Evolutionary conservation across 2,888 invertebrate genomes (phyloP), one percentile per base, ranked within the genome.

Genomic region (Alloplasta piceator): DNA sequence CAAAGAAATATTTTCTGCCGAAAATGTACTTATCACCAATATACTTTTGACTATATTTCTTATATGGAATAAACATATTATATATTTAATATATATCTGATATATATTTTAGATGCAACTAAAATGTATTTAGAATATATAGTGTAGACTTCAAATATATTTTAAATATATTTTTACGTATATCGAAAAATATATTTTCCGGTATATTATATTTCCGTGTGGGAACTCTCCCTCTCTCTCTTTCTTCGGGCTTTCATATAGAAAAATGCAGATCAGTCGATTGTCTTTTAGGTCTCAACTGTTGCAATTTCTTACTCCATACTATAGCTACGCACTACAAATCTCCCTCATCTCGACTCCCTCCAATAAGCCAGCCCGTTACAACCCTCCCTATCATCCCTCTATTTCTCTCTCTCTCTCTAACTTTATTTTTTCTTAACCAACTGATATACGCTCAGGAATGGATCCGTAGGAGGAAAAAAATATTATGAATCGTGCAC

Each of bases 251-350:
- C 73, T 63, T 56, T 66, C 41, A 81, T 46, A 78, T 46, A 78
- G 81, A 74, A 48, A 78, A 78, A 90, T 89, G 90, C 87, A 90
- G 89, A 90, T 90, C 86, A 88, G 82, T 67, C 85, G 88, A 90
- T 90, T 90, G 89, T 89, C 86, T 89, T 90, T 86, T 84, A 82
- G 58, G 78, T 85, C 82, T 82, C 82, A 1, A 6, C 43, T 43
- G 7, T 10, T 43, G 26, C 43, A 9, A 43, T 43, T 10, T 43
- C 43, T 43, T 43, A 63, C 36, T 48, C 38, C 9, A 55, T 26
- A 26, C 9, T 55, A 26, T 9, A 36, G 26, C 26, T 10, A 6
- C 26, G 26, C 26, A 26, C 26, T 10, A 63, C 41, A 63, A 61
- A 55, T 72, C 72, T 63, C 66, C 66, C 78, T 70, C 64, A 75